phyloP scores from a whole-genome alignment of 2,113 vertebrate genomes.

The Polyodon spathula region DNA sequence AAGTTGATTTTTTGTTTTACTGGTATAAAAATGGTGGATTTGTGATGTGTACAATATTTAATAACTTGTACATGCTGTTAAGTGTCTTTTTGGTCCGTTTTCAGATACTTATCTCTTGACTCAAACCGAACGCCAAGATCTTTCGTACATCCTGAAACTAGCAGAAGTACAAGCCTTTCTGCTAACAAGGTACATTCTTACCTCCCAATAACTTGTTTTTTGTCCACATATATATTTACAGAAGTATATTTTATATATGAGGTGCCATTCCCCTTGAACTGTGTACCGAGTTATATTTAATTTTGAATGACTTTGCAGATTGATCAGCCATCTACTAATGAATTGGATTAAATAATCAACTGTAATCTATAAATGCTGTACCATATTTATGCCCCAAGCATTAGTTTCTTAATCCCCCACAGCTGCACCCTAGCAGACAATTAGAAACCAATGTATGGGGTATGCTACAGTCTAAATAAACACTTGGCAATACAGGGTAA shows the following conservation, averaged over 20 bases:
- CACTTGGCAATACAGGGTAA: background rate
- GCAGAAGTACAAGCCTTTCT: slow-evolving; percentile 13
- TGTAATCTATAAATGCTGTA: too few species aligned
- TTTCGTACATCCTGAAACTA: slow-evolving; percentile 17
- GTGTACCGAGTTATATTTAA: too few species aligned
- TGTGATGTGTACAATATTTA: background rate
- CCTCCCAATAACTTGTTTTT: background rate
- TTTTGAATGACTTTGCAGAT: too few species aligned
- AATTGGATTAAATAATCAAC: too few species aligned
- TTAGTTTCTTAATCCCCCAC: too few species aligned
- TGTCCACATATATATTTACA: background rate
- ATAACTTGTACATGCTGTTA: background rate
- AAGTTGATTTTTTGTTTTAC: background rate
- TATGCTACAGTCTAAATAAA: background rate
- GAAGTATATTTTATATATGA: background rate
- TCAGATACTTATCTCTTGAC: slow-evolving; percentile 47
- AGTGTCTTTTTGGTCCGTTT: background rate
- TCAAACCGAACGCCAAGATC: slow-evolving; percentile 10
- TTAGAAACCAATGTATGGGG: too few species aligned
- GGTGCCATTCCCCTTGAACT: background rate
- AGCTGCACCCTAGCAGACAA: too few species aligned
- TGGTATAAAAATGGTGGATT: background rate
- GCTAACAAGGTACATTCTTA: slow-evolving; percentile 38
- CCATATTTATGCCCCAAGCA: too few species aligned
- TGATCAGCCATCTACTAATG: too few species aligned